These are phyloP conservation scores for Centroberyx gerrardi DNA, from an alignment of 2,797 vertebrate species.

Conservation along the genomic window DNA sequence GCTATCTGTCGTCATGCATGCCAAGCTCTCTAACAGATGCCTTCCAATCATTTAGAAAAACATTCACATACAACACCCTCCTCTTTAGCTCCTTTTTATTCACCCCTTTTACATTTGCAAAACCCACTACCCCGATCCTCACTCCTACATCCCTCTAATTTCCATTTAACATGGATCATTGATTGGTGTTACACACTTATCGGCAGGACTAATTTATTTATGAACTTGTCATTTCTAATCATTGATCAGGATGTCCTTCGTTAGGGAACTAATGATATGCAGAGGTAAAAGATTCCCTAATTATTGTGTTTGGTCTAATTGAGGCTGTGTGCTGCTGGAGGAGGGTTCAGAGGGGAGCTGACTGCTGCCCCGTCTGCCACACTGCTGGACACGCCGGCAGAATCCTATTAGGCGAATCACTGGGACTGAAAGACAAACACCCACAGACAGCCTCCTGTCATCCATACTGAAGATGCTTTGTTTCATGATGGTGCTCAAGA, in stretches of 20 bases:
- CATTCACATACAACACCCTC: not conserved
- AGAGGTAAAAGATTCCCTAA: constrained; percentile 92
- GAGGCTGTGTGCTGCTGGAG: constrained; percentile 88
- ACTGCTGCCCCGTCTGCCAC: constrained; percentile 79
- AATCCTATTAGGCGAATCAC: constrained; percentile 31
- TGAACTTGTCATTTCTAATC: constrained; percentile 93
- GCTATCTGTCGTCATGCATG: not conserved
- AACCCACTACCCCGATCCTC: not conserved
- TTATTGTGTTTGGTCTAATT: constrained; percentile 94
- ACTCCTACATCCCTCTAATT: constrained; percentile 46
- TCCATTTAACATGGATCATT: constrained; percentile 86
- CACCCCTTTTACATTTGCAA: not conserved
- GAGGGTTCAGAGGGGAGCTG: constrained; percentile 90
- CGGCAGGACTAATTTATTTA: constrained; percentile 95
- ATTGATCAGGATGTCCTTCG: constrained; percentile 90
- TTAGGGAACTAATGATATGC: constrained; percentile 91
- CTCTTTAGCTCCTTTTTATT: not conserved
- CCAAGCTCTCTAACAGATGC: not conserved
- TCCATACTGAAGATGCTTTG: constrained; percentile 12
- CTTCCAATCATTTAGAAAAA: not conserved
- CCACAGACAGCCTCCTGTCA: not conserved
- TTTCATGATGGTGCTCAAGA: constrained; percentile 10
- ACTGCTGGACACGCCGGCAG: constrained; percentile 18
- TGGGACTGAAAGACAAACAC: not conserved
- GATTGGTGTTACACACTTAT: constrained; percentile 87